These are phyloP conservation scores for Benthosema pterotum DNA, from an alignment of 2,797 vertebrate genomes.

Conservation along the genomic window DNA sequence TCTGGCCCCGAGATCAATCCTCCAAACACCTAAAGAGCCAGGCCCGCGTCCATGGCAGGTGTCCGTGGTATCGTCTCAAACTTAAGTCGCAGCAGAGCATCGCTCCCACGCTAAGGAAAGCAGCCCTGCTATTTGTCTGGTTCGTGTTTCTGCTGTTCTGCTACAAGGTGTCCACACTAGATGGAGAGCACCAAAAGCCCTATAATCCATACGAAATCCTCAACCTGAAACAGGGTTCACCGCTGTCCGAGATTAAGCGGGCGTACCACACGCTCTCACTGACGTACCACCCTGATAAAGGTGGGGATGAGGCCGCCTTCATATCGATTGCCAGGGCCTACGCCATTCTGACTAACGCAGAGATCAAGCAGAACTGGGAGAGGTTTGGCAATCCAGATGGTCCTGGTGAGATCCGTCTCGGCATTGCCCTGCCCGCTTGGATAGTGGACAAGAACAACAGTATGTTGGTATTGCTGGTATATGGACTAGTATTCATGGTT, in stretches of 20 bases:
- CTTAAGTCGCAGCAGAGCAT: conserved; percentile 96
- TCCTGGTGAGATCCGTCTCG: conserved; percentile 95
- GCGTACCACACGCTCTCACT: conserved; percentile 93
- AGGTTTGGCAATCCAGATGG: conserved; percentile 96
- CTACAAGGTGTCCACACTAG: conserved; percentile 98
- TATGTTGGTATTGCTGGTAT: conserved; percentile 97
- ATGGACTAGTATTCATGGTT: conserved; percentile 98
- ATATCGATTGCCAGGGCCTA: conserved; percentile 98
- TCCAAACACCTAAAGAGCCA: conserved; percentile 96
- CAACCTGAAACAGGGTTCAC: conserved; percentile 92
- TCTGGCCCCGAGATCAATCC: conserved; percentile 97
- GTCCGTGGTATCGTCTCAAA: conserved; percentile 95
- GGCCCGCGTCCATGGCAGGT: conserved; percentile 94
- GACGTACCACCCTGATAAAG: conserved; percentile 96
- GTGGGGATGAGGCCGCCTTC: conserved; percentile 94
- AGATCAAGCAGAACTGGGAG: conserved; percentile 94
- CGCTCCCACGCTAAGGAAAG: conserved; percentile 95
- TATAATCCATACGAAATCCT: conserved; percentile 99
- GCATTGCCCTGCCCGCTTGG: conserved; percentile 97
- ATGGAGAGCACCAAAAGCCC: conserved; percentile 93
- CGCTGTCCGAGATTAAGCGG: conserved; percentile 93
- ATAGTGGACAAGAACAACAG: conserved; percentile 99
- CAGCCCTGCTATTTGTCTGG: conserved; percentile 94
- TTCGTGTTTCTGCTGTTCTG: conserved; percentile 93
- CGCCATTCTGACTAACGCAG: conserved; percentile 94